Evolutionary conservation across 1,140 invertebrate genomes (phyloP), one percentile per base, ranked within the genome.

Genomic region (Neotoxoptera formosana): DNA sequence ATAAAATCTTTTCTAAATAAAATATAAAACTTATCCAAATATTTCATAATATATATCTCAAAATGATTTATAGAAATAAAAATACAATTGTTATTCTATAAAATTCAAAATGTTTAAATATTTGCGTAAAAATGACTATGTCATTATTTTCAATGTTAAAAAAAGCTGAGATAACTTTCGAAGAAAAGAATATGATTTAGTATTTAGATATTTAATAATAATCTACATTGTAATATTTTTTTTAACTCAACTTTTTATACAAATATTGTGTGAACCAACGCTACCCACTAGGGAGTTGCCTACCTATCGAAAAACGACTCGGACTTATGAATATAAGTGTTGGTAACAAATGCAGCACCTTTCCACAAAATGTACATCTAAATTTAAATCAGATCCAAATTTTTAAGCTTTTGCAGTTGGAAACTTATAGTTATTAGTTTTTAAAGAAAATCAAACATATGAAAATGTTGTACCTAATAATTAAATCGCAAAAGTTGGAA

Each of bases 121-220:
- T 36, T 53, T 53, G 8, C n/a, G 7, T 89, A 53, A 89, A 89
- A 89, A 89, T 30, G 7, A 36, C 7, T 88, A 48, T 47, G 9
- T 87, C 84, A 47, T 89, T 20, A 89, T 89, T 89, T 53, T 25
- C n/a, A 53, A 7, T 48, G 45, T 89, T 34, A 17, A 89, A 89
- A 86, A 89, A 53, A n/a, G 3, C 34, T 51, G 14, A 47, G 20
- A 89, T 36, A 14, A 34, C n/a, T 53, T 53, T 88, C 20, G 7
- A 89, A 53, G 48, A 89, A 89, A 89, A 36, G 17, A 89, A 89
- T 36, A 53, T 89, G 48, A 89, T 53, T 89, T 53, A 36, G 20
- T 48, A 47, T 51, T 88, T 88, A 88, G 21, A 53, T 88, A 88
- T 88, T 89, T 89, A 89, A 89, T 53, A 53, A 89, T 36, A 89